A percentile compares a stretch with the other conserved stretches of the same genome.
Evolutionary conservation across 1,140 invertebrate genomes (phyloP).

Genomic region (Dendrolimus kikuchii): DNA sequence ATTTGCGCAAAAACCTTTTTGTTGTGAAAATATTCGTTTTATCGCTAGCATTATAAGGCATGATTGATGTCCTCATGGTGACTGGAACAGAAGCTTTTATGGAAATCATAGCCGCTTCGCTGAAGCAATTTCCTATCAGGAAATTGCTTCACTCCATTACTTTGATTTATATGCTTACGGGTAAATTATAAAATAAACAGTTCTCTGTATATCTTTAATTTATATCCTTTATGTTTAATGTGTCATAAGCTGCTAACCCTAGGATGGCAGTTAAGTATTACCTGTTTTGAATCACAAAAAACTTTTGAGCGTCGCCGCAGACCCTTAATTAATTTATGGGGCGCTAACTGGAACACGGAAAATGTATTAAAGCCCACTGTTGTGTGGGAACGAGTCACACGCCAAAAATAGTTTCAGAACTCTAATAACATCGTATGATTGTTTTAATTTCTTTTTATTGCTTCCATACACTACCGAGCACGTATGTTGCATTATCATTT

Average conservation of each 20-base stretch:
- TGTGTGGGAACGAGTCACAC: slow-evolving; percentile 59
- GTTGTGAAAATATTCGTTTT: slow-evolving; percentile 28
- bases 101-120: slow-evolving; percentile 43
- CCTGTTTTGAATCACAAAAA: slow-evolving; percentile 54
- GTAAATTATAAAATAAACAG: background rate
- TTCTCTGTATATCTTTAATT: slow-evolving; percentile 1
- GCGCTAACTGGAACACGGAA: slow-evolving; percentile 70
- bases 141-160: slow-evolving; percentile 59
- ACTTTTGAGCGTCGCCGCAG: slow-evolving; percentile 57
- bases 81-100: slow-evolving; percentile 49
- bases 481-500: too few species aligned
- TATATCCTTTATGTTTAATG: slow-evolving; percentile 1
- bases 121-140: slow-evolving; percentile 57
- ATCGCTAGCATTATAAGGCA: slow-evolving; percentile 6
- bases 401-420: slow-evolving; percentile 43
- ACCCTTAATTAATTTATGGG: slow-evolving; percentile 69
- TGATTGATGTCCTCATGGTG: slow-evolving; percentile 43
- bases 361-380: slow-evolving; percentile 64
- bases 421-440: slow-evolving; percentile 38
- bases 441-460: slow-evolving; percentile 10
- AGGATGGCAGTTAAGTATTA: slow-evolving; percentile 21
- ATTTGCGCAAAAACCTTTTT: background rate
- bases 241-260: slow-evolving; percentile 2
- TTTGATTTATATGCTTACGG: slow-evolving; percentile 21
- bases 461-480: background rate